A percentile compares a stretch with the other conserved stretches of the same genome.
These are phyloP conservation scores for Lutjanus argentimaculatus DNA, from an alignment of 2,797 vertebrate genomes.

Conservation along the genomic window DNA sequence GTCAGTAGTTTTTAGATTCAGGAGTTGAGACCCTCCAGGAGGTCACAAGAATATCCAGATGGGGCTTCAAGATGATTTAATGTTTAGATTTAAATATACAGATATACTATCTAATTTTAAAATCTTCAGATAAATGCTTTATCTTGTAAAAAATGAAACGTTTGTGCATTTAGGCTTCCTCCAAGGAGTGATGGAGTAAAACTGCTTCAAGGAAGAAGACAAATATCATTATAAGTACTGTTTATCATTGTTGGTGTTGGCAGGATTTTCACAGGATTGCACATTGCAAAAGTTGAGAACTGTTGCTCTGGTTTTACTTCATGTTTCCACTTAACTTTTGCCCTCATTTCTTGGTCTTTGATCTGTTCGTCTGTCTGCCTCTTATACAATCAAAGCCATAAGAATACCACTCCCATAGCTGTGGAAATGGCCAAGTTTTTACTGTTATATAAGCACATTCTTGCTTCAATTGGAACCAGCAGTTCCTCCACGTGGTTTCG, in stretches of 20 bases:
- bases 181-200: not conserved
- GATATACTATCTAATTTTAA: not conserved
- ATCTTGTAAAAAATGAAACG: not conserved
- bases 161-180: not conserved
- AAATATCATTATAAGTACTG: not conserved
- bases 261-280: not conserved
- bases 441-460: constrained; percentile 56
- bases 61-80: not conserved
- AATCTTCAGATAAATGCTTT: not conserved
- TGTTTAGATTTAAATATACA: not conserved
- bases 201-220: not conserved
- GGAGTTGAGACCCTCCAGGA: not conserved
- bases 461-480: constrained; percentile 45
- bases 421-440: not conserved
- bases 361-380: not conserved
- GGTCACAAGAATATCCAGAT: not conserved
- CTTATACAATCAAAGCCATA: constrained; percentile 1
- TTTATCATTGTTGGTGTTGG: constrained; percentile 10
- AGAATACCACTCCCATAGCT: not conserved
- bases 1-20: not conserved
- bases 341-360: constrained; percentile 11
- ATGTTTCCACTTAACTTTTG: not conserved
- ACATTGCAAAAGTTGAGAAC: not conserved
- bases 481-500: constrained; percentile 49
- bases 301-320: constrained; percentile 22